Conservation (phyloP, 2,888 invertebrate species). For the Tipula confusa region DNA sequence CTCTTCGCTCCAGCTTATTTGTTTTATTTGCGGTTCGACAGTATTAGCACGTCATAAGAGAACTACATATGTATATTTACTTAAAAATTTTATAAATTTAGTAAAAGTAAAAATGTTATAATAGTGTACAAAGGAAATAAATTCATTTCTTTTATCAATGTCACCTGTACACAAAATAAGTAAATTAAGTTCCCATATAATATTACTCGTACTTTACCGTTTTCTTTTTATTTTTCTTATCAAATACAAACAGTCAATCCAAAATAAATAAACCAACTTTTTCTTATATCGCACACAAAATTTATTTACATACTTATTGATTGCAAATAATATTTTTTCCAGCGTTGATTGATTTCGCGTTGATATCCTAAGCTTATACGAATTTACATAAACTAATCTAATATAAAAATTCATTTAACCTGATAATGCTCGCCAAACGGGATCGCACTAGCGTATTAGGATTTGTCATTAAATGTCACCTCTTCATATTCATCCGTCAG, state of each 20-base stretch:
- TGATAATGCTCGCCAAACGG: too few species aligned
- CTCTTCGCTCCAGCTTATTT: background rate
- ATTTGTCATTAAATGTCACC: too few species aligned
- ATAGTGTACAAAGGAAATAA: background rate
- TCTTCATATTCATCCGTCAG: too few species aligned
- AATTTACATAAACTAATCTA: too few species aligned
- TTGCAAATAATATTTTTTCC: too few species aligned
- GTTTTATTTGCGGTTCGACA: background rate
- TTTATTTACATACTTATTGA: too few species aligned
- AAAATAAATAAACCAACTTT: background rate
- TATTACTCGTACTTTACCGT: background rate
- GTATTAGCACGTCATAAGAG: background rate
- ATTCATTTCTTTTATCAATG: background rate
- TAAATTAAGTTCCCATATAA: background rate
- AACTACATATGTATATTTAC: background rate
- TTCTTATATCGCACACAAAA: background rate
- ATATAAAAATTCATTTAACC: too few species aligned
- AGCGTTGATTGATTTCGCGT: too few species aligned
- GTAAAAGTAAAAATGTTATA: too few species aligned
- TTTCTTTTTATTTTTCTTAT: background rate
- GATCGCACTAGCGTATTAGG: too few species aligned
- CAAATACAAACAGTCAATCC: background rate
- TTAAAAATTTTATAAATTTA: too few species aligned
- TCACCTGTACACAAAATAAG: background rate
- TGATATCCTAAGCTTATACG: too few species aligned